Percentiles rank a stretch among this genome's conserved stretches.
phyloP scores from a whole-genome alignment of 2,113 vertebrate species.

The Dissostichus mawsoni region DNA sequence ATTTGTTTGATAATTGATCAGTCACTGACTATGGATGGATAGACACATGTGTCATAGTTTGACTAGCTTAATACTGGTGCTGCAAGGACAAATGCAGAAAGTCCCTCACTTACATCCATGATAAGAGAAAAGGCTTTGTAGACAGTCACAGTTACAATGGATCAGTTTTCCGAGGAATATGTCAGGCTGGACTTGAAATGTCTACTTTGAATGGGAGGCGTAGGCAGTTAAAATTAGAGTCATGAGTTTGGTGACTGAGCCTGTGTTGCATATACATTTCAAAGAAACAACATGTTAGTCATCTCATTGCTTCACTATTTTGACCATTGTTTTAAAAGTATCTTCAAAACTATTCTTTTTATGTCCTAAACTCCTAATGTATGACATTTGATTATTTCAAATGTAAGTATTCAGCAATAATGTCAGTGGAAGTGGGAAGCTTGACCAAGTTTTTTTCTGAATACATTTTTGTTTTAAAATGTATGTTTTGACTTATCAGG shows the following conservation, averaged over 20 bases:
- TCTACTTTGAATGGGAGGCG: not conserved
- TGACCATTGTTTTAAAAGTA: not conserved
- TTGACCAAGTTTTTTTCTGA: not conserved
- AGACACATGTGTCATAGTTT: not conserved
- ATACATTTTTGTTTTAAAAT: not conserved
- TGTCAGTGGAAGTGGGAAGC: not conserved
- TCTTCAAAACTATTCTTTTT: not conserved
- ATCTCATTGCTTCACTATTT: not conserved
- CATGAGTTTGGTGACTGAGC: slow-evolving; percentile 34
- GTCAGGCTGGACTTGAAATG: slow-evolving; percentile 1
- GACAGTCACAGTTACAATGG: not conserved
- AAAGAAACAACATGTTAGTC: not conserved
- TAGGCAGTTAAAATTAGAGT: slow-evolving; percentile 40
- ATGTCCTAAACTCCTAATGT: too few relatives aligned
- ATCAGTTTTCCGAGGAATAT: slow-evolving; percentile 10
- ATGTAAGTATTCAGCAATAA: not conserved
- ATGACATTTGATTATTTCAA: not conserved
- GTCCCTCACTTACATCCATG: slow-evolving; percentile 5
- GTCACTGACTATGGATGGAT: not conserved
- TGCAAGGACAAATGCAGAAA: slow-evolving; percentile 2
- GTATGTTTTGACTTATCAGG: not conserved
- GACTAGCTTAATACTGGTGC: not conserved
- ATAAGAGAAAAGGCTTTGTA: not conserved
- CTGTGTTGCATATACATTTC: slow-evolving; percentile 5
- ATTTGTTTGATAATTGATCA: slow-evolving; percentile 6